Evolutionary conservation across 2,113 vertebrate species (phyloP), one percentile per base, ranked within the genome.

Genomic region (Pungitius pungitius): DNA sequence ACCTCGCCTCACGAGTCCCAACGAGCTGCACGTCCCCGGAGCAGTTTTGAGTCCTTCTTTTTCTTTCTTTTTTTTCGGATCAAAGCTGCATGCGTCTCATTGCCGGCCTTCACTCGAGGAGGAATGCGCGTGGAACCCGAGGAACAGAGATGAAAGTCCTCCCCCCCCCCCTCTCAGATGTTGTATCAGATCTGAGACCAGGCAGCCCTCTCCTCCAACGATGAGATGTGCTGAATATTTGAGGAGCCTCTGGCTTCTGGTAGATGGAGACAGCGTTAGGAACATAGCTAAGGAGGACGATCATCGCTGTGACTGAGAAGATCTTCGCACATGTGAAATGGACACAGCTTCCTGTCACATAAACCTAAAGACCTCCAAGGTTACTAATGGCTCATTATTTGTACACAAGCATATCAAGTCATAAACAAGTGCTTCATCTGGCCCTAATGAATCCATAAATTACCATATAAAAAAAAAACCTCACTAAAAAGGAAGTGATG

Each of bases 171-270:
- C 77, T 55, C 54, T 86, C 64, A 82, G 82, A 81, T 60, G 67
- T 74, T 51, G 75, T 78, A 82, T 76, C 68, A 66, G 85, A 71
- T 83, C 69, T 86, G 72, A 85, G 74, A 56, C 64, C 55, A 72
- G 75, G 65, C 76, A 43, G 37, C 22, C 61, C 65, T 73, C 55
- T 2, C 60, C 47, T 65, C 59, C 69, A 56, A 22, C 54, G 27
- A 22, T 15, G 68, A 69, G 72, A 35, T 20, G 67, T 69, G 77
- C 72, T 81, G 77, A 85, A 83, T 83, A 59, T 81, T 64, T 81
- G 75, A 87, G 75, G 68, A 86, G 78, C 65, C n/a, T 0, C 75
- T 22, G 61, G 35, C 61, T 33, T 58, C 37, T 4, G 37, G 30
- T 40, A 24, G 56, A 54, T 47, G 6, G 42, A 64, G 51, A 62